Conservation (phyloP, 2,888 invertebrate genomes). For the Linyphia triangularis region DNA sequence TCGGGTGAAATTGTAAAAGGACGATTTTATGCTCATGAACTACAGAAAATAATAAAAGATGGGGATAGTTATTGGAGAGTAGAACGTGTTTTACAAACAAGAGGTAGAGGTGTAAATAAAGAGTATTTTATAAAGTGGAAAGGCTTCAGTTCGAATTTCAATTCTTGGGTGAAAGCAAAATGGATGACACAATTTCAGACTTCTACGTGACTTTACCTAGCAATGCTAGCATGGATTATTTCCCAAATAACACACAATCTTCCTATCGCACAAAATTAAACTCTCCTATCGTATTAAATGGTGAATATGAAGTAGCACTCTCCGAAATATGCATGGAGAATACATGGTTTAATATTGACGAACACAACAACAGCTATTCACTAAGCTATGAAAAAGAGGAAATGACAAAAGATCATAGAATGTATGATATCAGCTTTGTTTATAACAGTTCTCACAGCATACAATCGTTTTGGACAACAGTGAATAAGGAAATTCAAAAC, state of each 20-base stretch:
- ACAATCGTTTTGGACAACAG: too few species aligned
- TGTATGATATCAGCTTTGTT: too few species aligned
- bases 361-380: slow-evolving; percentile 4
- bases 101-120: not conserved
- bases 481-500: too few species aligned
- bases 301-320: slow-evolving; percentile 77
- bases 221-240: slow-evolving; percentile 77
- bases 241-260: slow-evolving; percentile 77
- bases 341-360: slow-evolving; percentile 38
- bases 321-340: slow-evolving; percentile 75
- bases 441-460: too few species aligned
- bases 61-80: slow-evolving; percentile 14
- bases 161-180: slow-evolving; percentile 47
- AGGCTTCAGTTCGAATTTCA: slow-evolving; percentile 22
- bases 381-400: not conserved
- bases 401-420: too few species aligned
- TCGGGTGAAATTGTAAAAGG: slow-evolving; percentile 5
- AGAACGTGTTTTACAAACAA: slow-evolving; percentile 43
- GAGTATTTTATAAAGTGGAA: slow-evolving; percentile 60
- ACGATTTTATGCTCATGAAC: slow-evolving; percentile 44
- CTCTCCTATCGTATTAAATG: slow-evolving; percentile 72
- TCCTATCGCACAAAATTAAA: slow-evolving; percentile 77
- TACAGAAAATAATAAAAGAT: slow-evolving; percentile 42
- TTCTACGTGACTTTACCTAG: slow-evolving; percentile 76
- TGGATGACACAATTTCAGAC: slow-evolving; percentile 9